Base-by-base conservation (phyloP, 1,140 invertebrate genomes). In the Steinernema khuongi region DNA sequence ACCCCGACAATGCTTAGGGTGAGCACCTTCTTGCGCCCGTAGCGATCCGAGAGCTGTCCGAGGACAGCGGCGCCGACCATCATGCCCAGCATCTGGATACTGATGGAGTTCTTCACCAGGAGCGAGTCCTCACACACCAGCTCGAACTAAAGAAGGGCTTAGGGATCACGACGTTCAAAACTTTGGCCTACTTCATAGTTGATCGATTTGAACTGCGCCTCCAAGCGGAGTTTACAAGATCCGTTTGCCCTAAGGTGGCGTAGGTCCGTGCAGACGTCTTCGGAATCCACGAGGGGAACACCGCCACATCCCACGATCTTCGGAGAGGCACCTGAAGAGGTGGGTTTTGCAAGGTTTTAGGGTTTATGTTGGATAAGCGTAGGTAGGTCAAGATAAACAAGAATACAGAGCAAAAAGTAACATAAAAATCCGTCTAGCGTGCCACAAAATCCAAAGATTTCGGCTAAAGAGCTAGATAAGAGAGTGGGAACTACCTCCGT, bases 11-110 rank as follows among this genome's bases (percentile, higher is more conserved):
- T 60, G 19, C 50, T 60, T 22, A 60, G 11, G 14, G 50, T 60
- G 7, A 60, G 50, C 31, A 76, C 75, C 19, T 19, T 33, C 66
- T 77, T 78, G n/a, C 77, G 30, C 31, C 77, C 77, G 36, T 72
- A 78, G n/a, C 66, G 69, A 50, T 78, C 77, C n/a, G 33, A 60
- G 17, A 78, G 30, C 41, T 78, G 77, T 0, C 77, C 77, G 30
- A 78, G 74, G 29, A 78, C 76, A 7, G 77, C 67, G 0, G 77
- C 68, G 17, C 77, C 77, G 1, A 76, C 7, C 1, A 78, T 70
- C 1, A 78, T 76, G n/a, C 76, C 77, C 17, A 77, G 29, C 77
- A 78, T 78, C 77, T 78, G 77, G 36, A 78, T 18, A 0, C 71
- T 74, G 32, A 78, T 77, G 26, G 68, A 72, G 50, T 74, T 78